Evolutionary conservation across 2,797 vertebrate genomes (phyloP), one percentile per base, ranked within the genome.

Genomic region (Loris lydekkerianus): DNA sequence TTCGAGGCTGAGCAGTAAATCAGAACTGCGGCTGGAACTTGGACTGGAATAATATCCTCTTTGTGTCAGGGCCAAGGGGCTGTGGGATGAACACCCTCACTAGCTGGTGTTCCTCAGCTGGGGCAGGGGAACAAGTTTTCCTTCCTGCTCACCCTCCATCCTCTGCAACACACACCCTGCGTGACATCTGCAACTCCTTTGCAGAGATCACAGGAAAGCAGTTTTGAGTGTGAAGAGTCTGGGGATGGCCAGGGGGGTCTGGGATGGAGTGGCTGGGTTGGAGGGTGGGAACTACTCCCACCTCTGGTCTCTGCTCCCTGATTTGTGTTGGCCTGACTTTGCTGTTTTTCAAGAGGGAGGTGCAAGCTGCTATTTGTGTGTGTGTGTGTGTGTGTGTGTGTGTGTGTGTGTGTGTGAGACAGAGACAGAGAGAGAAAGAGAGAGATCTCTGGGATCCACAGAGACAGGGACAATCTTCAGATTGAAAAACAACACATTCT

Each of bases 21-120:
- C 56, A 69, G 84, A 58, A 53, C n/a, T 1, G 37, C 37, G 34
- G 13, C 7, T 49, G 56, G 49, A 6, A 18, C 31, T n/a, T 10
- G 31, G 65, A 56, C 61, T 43, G 82, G 75, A 78, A 27, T 60
- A 20, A 84, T 37, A 10, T 43, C 37, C 31, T 23, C 25, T 69
- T 63, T 1, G 46, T 46, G 43, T 9, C 2, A 0, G 25, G 43
- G 73, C 6, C 1, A 0, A 70, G 60, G 29, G 53, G 18, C 10
- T 29, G 46, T 5, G 15, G 21, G 82, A 13, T 3, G 23, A 34
- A 13, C n/a, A 37, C 5, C 25, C 49, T 43, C 27, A 0, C 2
- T 1, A 78, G 63, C 84, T 60, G 25, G 11, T 18, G 25, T 4
- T 18, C 15, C 31, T 53, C 37, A 53, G 53, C 18, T 43, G 43